These are phyloP conservation scores for Gallinago stenura DNA, from an alignment of 2,797 vertebrate genomes.

Conservation along the genomic window DNA sequence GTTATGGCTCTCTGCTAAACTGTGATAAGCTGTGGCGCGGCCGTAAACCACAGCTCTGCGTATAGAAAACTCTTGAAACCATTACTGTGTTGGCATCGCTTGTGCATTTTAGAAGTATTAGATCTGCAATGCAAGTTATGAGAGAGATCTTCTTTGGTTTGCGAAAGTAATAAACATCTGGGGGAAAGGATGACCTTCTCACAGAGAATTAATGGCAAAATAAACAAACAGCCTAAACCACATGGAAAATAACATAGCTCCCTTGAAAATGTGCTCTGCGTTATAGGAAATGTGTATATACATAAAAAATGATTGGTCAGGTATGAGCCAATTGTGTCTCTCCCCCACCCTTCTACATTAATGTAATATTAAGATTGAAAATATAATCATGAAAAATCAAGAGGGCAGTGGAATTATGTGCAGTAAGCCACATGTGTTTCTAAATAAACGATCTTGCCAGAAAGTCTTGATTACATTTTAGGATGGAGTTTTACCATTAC, in stretches of 20 bases:
- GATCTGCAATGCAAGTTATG: conserved; percentile 30
- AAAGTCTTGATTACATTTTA: conserved; percentile 74
- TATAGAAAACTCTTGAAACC: conserved; percentile 51
- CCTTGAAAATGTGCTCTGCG: conserved; percentile 3
- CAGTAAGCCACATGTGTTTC: conserved; percentile 60
- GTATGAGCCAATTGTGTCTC: conserved; percentile 3
- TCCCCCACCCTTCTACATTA: not conserved
- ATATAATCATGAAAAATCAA: conserved; percentile 22
- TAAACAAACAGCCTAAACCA: conserved; percentile 54
- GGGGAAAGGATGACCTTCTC: conserved; percentile 44
- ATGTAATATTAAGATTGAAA: not conserved
- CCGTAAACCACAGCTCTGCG: conserved; percentile 11
- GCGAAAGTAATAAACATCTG: conserved; percentile 60
- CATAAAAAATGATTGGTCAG: conserved; percentile 1
- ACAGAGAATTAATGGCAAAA: conserved; percentile 52
- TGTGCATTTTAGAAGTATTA: conserved; percentile 55
- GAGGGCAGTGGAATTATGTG: conserved; percentile 51
- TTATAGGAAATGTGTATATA: not conserved
- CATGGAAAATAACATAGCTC: conserved; percentile 24
- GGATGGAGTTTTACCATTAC: conserved; percentile 65
- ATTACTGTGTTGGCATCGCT: conserved; percentile 15
- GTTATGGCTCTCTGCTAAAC: not conserved
- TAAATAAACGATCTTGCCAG: conserved; percentile 70
- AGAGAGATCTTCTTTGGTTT: conserved; percentile 34
- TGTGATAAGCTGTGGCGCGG: not conserved